phyloP scores from a whole-genome alignment of 2,888 invertebrate genomes.

The Malacosoma neustria region DNA sequence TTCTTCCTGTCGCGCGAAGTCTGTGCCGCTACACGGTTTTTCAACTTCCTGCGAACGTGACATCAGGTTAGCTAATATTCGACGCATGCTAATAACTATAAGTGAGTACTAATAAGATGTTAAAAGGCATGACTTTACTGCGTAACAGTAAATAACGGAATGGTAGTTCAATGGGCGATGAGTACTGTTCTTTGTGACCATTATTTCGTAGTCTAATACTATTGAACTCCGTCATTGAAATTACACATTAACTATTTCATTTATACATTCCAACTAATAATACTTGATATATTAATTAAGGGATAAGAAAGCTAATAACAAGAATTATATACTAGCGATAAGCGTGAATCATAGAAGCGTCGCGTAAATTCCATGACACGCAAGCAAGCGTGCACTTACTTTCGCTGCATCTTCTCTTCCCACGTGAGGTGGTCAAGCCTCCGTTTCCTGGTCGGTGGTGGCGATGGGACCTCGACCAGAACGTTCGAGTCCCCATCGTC shows the following conservation, averaged over 20 bases:
- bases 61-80: not conserved
- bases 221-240: not conserved
- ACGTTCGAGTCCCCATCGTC: constrained; percentile 49
- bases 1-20: constrained; percentile 97
- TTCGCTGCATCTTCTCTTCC: constrained; percentile 91
- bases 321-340: not conserved
- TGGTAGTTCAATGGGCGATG: constrained; percentile 16
- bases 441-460: constrained; percentile 75
- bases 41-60: constrained; percentile 83
- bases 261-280: too few relatives aligned
- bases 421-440: constrained; percentile 88
- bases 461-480: constrained; percentile 39
- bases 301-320: not conserved
- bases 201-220: not conserved
- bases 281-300: not conserved
- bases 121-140: constrained; percentile 13
- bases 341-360: constrained; percentile 7
- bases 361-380: constrained; percentile 27
- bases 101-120: not conserved
- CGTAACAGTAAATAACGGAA: constrained; percentile 20
- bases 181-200: not conserved
- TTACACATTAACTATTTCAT: too few relatives aligned
- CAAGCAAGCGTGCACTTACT: constrained; percentile 76
- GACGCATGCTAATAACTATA: not conserved
- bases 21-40: constrained; percentile 97